phyloP scores from a whole-genome alignment of 2,888 invertebrate species.

The Microplitis deprimator region DNA sequence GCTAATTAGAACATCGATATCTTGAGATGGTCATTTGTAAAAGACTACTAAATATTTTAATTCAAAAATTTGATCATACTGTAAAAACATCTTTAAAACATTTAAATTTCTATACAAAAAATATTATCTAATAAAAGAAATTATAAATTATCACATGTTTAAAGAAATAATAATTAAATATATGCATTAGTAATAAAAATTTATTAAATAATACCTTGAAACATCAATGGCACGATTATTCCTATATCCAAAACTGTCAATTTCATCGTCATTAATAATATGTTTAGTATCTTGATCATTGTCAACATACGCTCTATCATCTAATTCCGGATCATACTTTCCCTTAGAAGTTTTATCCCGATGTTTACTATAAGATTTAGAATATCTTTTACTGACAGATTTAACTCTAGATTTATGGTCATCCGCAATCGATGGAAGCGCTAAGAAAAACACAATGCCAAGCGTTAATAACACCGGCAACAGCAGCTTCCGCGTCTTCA shows the following conservation, averaged over 20 bases:
- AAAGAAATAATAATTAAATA: too few relatives aligned
- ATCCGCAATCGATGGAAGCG: conserved; percentile 23
- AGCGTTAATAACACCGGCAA: conserved; percentile 46
- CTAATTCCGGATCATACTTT: conserved; percentile 47
- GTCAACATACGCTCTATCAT: conserved; percentile 16
- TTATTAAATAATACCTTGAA: conserved; percentile 51
- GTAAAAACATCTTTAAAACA: too few relatives aligned
- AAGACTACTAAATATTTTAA: too few relatives aligned
- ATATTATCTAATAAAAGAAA: too few relatives aligned
- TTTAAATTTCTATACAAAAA: too few relatives aligned
- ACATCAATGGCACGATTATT: conserved; percentile 55
- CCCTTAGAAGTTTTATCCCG: conserved; percentile 49
- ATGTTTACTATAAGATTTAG: conserved; percentile 43
- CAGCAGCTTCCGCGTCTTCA: conserved; percentile 59
- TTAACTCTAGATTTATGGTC: conserved; percentile 45
- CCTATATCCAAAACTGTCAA: conserved; percentile 40
- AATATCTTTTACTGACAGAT: conserved; percentile 23
- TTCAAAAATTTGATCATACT: too few relatives aligned
- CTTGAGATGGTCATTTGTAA: too few relatives aligned
- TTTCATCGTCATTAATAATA: conserved; percentile 2
- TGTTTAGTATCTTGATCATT: not conserved
- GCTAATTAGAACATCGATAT: too few relatives aligned
- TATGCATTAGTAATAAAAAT: not conserved
- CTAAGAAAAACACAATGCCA: conserved; percentile 49
- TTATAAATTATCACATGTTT: too few relatives aligned